Evolutionary conservation across 1,140 invertebrate species (phyloP).

Genomic region (Acromyrmex heyeri): DNA sequence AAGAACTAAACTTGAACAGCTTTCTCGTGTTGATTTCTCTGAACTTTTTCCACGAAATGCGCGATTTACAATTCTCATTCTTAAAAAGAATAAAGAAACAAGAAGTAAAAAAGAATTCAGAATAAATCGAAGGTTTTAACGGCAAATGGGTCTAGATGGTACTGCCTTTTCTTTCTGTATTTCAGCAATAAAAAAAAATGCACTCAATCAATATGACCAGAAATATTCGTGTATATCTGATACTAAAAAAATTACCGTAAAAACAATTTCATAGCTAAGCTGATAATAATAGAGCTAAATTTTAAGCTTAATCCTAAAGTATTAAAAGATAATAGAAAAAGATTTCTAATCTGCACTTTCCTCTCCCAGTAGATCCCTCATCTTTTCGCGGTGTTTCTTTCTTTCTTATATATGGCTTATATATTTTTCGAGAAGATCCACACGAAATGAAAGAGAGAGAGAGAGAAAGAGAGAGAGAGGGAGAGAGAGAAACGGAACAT

Average conservation of each 20-base stretch:
- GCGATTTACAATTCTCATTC: neutral
- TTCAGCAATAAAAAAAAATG: neutral
- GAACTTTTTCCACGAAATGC: slow-evolving; percentile 5
- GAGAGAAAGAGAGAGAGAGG: neutral
- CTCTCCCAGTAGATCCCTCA: neutral
- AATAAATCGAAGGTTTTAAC: neutral
- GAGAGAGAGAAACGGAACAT: slow-evolving; percentile 14
- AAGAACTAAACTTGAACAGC: neutral
- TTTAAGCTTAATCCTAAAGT: neutral
- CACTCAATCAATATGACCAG: neutral
- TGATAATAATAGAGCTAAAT: neutral
- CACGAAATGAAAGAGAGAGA: neutral
- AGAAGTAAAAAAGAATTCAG: neutral
- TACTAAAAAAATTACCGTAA: neutral
- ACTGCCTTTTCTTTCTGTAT: too few relatives aligned
- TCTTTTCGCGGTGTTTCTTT: neutral
- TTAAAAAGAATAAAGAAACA: neutral
- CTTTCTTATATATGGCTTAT: neutral
- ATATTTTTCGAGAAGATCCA: slow-evolving; percentile 63
- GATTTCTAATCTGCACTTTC: slow-evolving; percentile 29
- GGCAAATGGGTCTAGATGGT: neutral
- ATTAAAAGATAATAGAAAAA: neutral
- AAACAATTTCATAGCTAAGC: slow-evolving; percentile 3
- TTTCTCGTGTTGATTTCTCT: slow-evolving; percentile 2
- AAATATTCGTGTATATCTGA: neutral